A percentile compares a stretch with the other conserved stretches of the same genome.
phyloP scores from a whole-genome alignment of 2,888 invertebrate species.

The Heliconius ismenius region DNA sequence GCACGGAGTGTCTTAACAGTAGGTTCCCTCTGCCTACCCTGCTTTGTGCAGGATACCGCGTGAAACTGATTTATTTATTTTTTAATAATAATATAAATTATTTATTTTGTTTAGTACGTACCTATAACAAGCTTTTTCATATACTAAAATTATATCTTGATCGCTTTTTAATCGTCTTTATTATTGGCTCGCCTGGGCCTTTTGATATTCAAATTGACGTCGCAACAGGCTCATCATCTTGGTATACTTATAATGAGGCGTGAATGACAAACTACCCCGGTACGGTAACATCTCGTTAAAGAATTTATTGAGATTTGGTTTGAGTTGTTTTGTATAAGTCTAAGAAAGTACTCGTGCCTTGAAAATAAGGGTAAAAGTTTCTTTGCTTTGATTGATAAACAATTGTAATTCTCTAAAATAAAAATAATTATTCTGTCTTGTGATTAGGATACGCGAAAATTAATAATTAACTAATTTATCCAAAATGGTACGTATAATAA shows the following conservation, averaged over 20 bases:
- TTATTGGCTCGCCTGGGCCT: slow-evolving; percentile 47
- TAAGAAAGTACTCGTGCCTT: neutral
- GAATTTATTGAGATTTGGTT: slow-evolving; percentile 27
- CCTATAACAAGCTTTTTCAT: slow-evolving; percentile 3
- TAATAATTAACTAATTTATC: too few relatives aligned
- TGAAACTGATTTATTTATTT: neutral
- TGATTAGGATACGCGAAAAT: too few relatives aligned
- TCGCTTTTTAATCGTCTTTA: slow-evolving; percentile 49
- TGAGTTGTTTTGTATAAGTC: slow-evolving; percentile 4
- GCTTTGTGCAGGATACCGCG: too few relatives aligned
- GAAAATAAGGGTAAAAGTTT: neutral
- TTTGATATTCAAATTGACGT: slow-evolving; percentile 66
- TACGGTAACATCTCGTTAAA: slow-evolving; percentile 59
- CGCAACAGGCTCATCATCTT: slow-evolving; percentile 54
- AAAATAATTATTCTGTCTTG: too few relatives aligned
- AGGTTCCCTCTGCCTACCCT: too few relatives aligned
- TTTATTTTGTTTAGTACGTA: neutral
- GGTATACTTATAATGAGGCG: slow-evolving; percentile 56
- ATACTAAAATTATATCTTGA: slow-evolving; percentile 37
- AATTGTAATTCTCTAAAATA: neutral
- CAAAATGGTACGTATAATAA: too few relatives aligned
- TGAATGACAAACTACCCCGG: slow-evolving; percentile 68
- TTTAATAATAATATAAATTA: neutral
- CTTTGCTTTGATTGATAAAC: neutral
- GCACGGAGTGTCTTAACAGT: too few relatives aligned